A percentile compares a stretch with the other conserved stretches of the same genome.
phyloP scores from a whole-genome alignment of 30 jellyfish, hydroid and myxozoan genomes.

The Hydractinia symbiolongicarpus region DNA sequence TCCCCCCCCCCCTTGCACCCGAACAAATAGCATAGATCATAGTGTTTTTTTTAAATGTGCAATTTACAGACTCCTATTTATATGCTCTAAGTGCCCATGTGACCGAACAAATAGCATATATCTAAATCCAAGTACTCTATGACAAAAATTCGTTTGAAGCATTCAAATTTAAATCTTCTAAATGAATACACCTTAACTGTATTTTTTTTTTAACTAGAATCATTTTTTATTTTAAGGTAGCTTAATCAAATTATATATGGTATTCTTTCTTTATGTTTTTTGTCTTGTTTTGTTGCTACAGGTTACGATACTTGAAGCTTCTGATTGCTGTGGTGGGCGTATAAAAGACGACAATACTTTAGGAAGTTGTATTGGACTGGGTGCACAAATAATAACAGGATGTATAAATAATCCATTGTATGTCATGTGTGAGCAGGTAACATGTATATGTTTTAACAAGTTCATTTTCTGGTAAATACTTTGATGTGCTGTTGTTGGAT shows the following conservation, averaged over 20 bases:
- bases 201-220: too few species aligned
- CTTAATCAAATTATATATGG: neutral
- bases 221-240: too few species aligned
- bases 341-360: constrained; percentile 64
- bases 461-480: neutral
- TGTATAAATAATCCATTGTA: constrained; percentile 69
- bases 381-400: constrained; percentile 94
- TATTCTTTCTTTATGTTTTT: neutral
- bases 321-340: constrained; percentile 82
- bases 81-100: too few species aligned
- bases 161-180: too few species aligned
- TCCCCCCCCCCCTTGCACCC: too few species aligned
- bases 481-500: neutral
- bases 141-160: too few species aligned
- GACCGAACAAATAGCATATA: too few species aligned
- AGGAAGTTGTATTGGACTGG: constrained; percentile 68
- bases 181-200: too few species aligned
- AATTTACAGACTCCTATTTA: neutral
- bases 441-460: neutral
- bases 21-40: neutral
- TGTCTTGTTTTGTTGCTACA: constrained; percentile 1
- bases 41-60: neutral
- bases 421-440: constrained; percentile 74
- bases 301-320: constrained; percentile 82
- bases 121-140: too few species aligned